Conservation (phyloP, 2,113 vertebrate genomes). For the Bujurquina vittata region DNA sequence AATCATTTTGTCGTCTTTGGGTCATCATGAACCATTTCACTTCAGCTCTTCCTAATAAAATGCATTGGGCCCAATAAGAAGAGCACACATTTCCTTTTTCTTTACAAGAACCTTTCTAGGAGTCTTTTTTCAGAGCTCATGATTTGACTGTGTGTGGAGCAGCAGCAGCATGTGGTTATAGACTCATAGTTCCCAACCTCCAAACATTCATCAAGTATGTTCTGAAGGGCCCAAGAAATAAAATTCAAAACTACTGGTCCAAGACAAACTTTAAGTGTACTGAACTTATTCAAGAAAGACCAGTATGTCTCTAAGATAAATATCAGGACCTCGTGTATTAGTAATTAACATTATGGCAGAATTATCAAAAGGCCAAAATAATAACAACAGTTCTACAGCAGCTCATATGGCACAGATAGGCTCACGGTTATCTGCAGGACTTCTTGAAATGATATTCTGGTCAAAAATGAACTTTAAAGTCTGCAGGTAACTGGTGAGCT, state of each 20-base stretch:
- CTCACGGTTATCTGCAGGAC: not conserved
- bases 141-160: not conserved
- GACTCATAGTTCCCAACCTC: not conserved
- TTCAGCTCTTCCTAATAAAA: not conserved
- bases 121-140: not conserved
- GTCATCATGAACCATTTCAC: not conserved
- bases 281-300: not conserved
- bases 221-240: not conserved
- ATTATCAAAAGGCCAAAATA: not conserved
- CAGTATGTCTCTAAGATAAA: not conserved
- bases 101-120: not conserved
- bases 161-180: not conserved
- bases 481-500: not conserved
- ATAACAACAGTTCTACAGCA: not conserved
- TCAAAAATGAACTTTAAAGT: not conserved
- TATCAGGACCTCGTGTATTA: not conserved
- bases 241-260: not conserved
- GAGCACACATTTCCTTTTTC: not conserved
- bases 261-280: not conserved
- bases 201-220: not conserved
- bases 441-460: not conserved
- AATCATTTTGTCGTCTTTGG: not conserved
- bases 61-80: not conserved
- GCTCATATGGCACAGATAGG: not conserved
- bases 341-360: not conserved